phyloP scores from a whole-genome alignment of 1,140 invertebrate genomes.

The Papilio dardanus region DNA sequence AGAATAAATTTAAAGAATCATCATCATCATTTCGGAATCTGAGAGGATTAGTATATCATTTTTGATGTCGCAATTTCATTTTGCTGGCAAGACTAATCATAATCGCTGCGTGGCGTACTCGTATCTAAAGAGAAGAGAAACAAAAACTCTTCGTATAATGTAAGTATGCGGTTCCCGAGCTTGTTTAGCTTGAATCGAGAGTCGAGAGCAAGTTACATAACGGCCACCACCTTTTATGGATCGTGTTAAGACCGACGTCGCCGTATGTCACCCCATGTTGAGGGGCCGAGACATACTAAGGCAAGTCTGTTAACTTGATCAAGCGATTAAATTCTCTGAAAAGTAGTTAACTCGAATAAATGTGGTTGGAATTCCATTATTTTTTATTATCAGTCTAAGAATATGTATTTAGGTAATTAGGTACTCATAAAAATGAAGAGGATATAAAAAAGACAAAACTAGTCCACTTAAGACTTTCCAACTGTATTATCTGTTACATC shows the following conservation, averaged over 20 bases:
- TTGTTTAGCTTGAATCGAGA: conserved; percentile 55
- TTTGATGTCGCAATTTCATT: conserved; percentile 48
- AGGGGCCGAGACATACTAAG: conserved; percentile 45
- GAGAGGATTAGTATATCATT: background rate
- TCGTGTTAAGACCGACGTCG: conserved; percentile 47
- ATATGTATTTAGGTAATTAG: background rate
- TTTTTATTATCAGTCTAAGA: background rate
- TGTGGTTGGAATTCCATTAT: background rate
- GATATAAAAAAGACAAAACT: background rate
- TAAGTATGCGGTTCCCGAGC: conserved; percentile 56
- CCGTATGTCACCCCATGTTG: conserved; percentile 43
- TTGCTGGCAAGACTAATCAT: conserved; percentile 54
- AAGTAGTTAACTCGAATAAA: background rate
- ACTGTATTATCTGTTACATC: conserved; percentile 17
- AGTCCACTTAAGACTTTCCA: background rate
- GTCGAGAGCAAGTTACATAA: conserved; percentile 59
- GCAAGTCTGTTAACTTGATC: conserved; percentile 14
- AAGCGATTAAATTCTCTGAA: conserved; percentile 24
- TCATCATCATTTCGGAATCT: background rate
- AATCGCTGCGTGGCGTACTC: conserved; percentile 44
- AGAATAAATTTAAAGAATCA: background rate
- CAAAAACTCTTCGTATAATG: conserved; percentile 58
- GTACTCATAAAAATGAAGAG: background rate
- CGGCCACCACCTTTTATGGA: conserved; percentile 56
- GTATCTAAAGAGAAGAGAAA: conserved; percentile 48